These are phyloP conservation scores for Dusona sp. DNA, from an alignment of 2,888 invertebrate species.

Conservation along the genomic window DNA sequence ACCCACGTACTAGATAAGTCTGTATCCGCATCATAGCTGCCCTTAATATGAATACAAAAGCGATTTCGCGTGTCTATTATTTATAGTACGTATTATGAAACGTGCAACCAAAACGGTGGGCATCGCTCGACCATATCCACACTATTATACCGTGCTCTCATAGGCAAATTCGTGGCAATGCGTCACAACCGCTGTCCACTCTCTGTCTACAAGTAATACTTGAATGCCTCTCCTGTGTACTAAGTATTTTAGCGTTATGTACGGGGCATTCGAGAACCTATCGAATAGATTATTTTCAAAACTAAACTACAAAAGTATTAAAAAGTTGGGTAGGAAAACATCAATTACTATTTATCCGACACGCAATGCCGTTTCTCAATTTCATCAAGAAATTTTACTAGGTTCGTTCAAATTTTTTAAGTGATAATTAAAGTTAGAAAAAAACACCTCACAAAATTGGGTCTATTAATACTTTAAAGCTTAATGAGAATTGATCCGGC, in stretches of 20 bases:
- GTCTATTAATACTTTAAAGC: neutral
- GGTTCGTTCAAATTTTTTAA: too few species aligned
- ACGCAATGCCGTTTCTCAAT: neutral
- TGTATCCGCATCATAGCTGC: slow-evolving; percentile 54
- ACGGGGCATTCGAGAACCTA: neutral
- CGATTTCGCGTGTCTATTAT: slow-evolving; percentile 82
- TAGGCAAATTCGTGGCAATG: slow-evolving; percentile 63
- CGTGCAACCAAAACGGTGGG: slow-evolving; percentile 65
- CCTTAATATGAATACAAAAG: slow-evolving; percentile 85
- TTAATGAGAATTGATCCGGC: too few species aligned
- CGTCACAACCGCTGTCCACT: slow-evolving; percentile 63
- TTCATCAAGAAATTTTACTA: neutral
- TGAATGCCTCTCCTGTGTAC: slow-evolving; percentile 42
- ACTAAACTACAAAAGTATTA: neutral
- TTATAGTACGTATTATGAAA: slow-evolving; percentile 76
- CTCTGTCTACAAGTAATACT: slow-evolving; percentile 50
- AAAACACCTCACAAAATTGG: neutral
- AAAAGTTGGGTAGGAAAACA: neutral
- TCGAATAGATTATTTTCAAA: neutral
- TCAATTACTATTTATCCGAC: too few species aligned
- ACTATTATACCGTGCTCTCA: slow-evolving; percentile 20
- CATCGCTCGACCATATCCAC: slow-evolving; percentile 60
- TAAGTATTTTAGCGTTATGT: slow-evolving; percentile 23
- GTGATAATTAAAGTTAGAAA: neutral
- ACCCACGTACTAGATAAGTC: slow-evolving; percentile 64